Evolutionary conservation across 1,140 invertebrate species (phyloP).

Genomic region (Drosophila nigromelanica): DNA sequence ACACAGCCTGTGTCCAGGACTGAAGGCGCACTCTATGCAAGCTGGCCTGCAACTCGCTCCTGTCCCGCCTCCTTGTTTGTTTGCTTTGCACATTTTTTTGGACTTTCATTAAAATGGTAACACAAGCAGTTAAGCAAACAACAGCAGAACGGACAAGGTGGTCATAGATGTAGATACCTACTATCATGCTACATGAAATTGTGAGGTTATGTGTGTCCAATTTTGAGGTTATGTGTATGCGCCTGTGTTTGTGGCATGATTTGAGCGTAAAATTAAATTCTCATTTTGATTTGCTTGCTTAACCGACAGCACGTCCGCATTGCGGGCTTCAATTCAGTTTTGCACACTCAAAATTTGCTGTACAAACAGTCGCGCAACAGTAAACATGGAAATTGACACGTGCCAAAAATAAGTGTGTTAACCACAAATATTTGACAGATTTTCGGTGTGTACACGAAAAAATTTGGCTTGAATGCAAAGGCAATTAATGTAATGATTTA

Average conservation of each 20-base stretch:
- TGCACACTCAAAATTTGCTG: conserved; percentile 20
- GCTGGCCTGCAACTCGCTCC: background rate
- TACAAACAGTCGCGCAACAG: conserved; percentile 10
- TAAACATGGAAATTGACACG: conserved; percentile 46
- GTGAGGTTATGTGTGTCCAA: conserved; percentile 8
- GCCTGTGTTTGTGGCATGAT: conserved; percentile 4
- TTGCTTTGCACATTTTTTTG: conserved; percentile 41
- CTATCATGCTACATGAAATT: background rate
- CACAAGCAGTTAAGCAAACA: conserved; percentile 34
- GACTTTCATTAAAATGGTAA: conserved; percentile 60
- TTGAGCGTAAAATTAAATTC: conserved; percentile 40
- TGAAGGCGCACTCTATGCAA: background rate
- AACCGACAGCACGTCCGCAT: conserved; percentile 45
- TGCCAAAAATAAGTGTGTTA: conserved; percentile 28
- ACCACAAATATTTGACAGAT: background rate
- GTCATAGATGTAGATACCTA: conserved; percentile 2
- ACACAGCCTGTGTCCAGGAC: conserved; percentile 4
- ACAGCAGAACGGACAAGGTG: conserved; percentile 11
- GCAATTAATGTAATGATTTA: too few relatives aligned
- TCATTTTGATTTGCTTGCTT: conserved; percentile 47
- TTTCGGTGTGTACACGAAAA: background rate
- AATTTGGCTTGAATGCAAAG: too few relatives aligned
- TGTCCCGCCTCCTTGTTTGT: conserved; percentile 29
- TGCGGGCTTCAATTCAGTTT: conserved; percentile 11
- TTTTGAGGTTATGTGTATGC: conserved; percentile 11